A percentile compares a stretch with the other conserved stretches of the same genome.
phyloP scores from a whole-genome alignment of 2,797 vertebrate genomes.

The Zenarchopterus dispar region DNA sequence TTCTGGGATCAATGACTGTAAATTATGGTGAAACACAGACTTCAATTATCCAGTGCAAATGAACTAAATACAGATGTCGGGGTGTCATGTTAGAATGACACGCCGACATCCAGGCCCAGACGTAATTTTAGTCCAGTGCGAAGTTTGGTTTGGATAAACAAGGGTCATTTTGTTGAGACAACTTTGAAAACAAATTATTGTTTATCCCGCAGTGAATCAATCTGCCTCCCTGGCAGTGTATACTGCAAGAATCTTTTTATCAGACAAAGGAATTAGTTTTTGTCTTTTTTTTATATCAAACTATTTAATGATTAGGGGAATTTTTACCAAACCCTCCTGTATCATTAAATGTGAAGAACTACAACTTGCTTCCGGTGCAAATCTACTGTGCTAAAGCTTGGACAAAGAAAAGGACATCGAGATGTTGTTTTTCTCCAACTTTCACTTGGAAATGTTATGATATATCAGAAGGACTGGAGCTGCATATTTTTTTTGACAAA shows the following conservation, averaged over 20 bases:
- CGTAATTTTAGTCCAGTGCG: no score
- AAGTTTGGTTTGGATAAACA: constrained; percentile 42
- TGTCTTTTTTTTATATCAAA: constrained; percentile 31
- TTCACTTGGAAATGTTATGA: constrained; percentile 41
- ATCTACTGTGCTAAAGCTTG: not conserved
- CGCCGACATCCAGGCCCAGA: no score
- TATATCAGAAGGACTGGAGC: constrained; percentile 31
- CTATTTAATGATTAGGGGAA: constrained; percentile 23
- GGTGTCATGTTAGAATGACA: no score
- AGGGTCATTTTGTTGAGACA: constrained; percentile 43
- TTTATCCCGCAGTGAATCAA: constrained; percentile 44
- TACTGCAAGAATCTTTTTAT: constrained; percentile 14
- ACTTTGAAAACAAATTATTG: constrained; percentile 45
- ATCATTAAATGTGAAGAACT: no score
- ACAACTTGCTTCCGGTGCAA: no score
- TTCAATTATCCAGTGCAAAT: no score
- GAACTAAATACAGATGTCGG: no score
- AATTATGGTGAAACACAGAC: no score
- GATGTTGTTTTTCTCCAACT: constrained; percentile 17
- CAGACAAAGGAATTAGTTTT: constrained; percentile 34
- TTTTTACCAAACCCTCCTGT: constrained; percentile 20
- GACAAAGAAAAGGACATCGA: not conserved
- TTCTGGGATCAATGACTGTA: no score
- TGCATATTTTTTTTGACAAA: constrained; percentile 47
- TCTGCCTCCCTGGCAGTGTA: constrained; percentile 30